A percentile compares a stretch with the other conserved stretches of the same genome.
These are phyloP conservation scores for Holcopasites calliopsidis DNA, from an alignment of 1,140 invertebrate genomes.

Conservation along the genomic window DNA sequence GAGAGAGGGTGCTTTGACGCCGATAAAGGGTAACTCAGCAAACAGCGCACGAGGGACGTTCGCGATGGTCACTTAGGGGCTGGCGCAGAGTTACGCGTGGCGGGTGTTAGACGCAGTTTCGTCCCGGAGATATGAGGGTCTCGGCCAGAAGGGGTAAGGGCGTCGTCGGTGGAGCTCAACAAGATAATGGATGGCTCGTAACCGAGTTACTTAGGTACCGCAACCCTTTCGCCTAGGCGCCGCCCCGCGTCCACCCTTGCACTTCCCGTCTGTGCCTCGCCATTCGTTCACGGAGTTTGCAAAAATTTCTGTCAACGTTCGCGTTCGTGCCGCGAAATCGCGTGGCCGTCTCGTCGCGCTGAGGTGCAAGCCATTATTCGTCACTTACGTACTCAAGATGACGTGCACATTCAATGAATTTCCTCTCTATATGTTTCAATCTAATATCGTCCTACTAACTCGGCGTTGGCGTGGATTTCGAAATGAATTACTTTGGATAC, in stretches of 20 bases:
- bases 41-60: conserved; percentile 58
- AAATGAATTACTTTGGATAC: conserved; percentile 6
- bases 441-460: conserved; percentile 9
- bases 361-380: too few relatives aligned
- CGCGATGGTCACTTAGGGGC: conserved; percentile 58
- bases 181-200: conserved; percentile 65
- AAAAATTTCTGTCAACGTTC: conserved; percentile 59
- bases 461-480: too few relatives aligned
- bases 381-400: too few relatives aligned
- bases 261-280: not conserved
- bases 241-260: not conserved
- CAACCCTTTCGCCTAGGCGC: conserved; percentile 42
- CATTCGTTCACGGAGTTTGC: not conserved
- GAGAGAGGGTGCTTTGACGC: conserved; percentile 55
- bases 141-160: conserved; percentile 46
- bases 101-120: not conserved
- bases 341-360: conserved; percentile 24
- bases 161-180: conserved; percentile 55
- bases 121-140: not conserved
- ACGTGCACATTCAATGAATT: too few relatives aligned
- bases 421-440: too few relatives aligned
- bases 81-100: conserved; percentile 43
- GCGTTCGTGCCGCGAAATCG: conserved; percentile 35
- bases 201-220: conserved; percentile 62
- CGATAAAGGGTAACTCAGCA: conserved; percentile 53